Percentiles rank a stretch among this genome's conserved stretches.
Evolutionary conservation across 2,113 vertebrate species (phyloP).

Genomic region (Antechinus stuartii): DNA sequence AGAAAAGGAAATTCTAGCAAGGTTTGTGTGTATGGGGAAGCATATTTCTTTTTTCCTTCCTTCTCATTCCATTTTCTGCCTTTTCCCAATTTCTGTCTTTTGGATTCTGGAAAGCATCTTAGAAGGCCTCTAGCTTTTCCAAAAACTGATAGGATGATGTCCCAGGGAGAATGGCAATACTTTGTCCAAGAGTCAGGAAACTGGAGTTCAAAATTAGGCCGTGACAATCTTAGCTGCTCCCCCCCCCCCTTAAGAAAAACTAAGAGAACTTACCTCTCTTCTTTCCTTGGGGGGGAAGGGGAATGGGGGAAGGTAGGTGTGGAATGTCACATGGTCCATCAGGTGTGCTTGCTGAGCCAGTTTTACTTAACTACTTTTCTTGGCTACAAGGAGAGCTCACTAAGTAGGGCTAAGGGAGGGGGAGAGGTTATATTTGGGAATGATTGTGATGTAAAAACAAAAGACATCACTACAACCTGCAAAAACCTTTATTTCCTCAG

Average conservation of each 20-base stretch:
- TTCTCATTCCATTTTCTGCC: background rate
- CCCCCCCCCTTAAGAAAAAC: background rate
- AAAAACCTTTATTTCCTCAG: background rate
- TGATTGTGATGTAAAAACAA: constrained; percentile 1
- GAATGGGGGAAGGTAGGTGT: background rate
- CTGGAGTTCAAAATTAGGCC: background rate
- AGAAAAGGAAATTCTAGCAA: background rate
- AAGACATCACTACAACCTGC: background rate
- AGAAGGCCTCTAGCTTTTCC: background rate
- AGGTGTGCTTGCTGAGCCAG: background rate
- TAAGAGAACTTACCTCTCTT: background rate
- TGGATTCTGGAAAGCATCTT: background rate
- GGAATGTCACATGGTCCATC: background rate
- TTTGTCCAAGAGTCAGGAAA: background rate
- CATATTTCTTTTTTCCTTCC: background rate
- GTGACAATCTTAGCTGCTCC: background rate
- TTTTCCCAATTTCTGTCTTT: background rate
- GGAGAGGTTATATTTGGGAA: background rate
- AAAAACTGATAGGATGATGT: background rate
- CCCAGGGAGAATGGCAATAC: background rate
- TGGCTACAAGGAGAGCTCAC: background rate
- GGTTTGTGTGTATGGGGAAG: background rate
- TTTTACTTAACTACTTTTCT: background rate
- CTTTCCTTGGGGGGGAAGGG: background rate
- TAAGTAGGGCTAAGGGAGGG: background rate